Evolutionary conservation across 2,888 invertebrate genomes (phyloP).

Genomic region (Meteorus colon): DNA sequence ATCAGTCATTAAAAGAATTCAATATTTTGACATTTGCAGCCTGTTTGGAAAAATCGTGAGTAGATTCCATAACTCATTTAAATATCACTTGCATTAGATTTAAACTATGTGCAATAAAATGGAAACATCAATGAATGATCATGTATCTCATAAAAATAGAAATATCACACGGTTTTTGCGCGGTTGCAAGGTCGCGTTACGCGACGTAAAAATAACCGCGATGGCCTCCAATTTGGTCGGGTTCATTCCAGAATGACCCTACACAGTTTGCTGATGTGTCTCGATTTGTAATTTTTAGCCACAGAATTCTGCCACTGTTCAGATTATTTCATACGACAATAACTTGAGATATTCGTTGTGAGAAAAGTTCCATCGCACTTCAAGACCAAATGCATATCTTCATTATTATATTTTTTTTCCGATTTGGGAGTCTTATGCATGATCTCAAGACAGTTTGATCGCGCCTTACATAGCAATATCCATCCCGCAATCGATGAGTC

Average conservation of each 20-base stretch:
- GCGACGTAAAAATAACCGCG: conserved; percentile 45
- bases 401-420: neutral
- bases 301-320: neutral
- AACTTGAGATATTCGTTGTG: neutral
- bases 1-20: conserved; percentile 35
- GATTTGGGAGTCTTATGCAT: neutral
- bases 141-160: conserved; percentile 61
- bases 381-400: conserved; percentile 15
- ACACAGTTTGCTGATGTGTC: conserved; percentile 24
- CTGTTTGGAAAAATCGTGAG: conserved; percentile 44
- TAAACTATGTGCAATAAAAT: neutral
- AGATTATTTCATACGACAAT: neutral
- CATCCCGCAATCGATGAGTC: conserved; percentile 29
- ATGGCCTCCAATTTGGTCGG: conserved; percentile 39
- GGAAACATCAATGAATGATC: conserved; percentile 20
- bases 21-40: conserved; percentile 47
- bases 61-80: conserved; percentile 11
- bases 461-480: conserved; percentile 26
- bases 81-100: neutral
- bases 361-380: neutral
- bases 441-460: neutral
- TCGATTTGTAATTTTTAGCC: conserved; percentile 3
- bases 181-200: conserved; percentile 37
- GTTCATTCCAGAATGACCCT: conserved; percentile 39
- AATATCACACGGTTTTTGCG: conserved; percentile 48